Percentiles rank a stretch among this genome's conserved stretches.
These are phyloP conservation scores for Arctocebus calabarensis DNA, from an alignment of 2,797 vertebrate species.

Conservation along the genomic window DNA sequence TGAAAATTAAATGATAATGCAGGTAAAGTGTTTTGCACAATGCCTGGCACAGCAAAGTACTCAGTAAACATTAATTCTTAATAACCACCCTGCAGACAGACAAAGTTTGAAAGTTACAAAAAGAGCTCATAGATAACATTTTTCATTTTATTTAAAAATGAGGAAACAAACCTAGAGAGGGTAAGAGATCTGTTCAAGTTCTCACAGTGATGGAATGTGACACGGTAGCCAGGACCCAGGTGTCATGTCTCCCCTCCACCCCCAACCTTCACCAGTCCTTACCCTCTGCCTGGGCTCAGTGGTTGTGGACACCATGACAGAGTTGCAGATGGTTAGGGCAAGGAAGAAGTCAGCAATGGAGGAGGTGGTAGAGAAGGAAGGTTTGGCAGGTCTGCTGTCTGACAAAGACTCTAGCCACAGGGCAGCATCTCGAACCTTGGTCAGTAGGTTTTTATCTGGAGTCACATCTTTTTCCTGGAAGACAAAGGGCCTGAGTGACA, in stretches of 20 bases:
- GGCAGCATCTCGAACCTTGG: constrained; percentile 88
- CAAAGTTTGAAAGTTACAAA: neutral
- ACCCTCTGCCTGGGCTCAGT: constrained; percentile 94
- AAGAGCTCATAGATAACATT: neutral
- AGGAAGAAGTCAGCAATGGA: constrained; percentile 96
- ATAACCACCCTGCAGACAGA: neutral
- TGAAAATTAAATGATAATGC: constrained; percentile 15
- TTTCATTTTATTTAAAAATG: neutral
- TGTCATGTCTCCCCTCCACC: rapidly evolving
- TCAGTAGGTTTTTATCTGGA: constrained; percentile 93
- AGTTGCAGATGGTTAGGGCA: constrained; percentile 97
- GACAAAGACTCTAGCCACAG: constrained; percentile 85
- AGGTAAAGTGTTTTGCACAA: neutral
- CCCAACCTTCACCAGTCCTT: constrained; percentile 72
- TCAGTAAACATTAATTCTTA: constrained; percentile 22
- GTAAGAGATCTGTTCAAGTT: neutral
- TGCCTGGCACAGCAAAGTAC: neutral
- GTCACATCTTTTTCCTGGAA: constrained; percentile 96
- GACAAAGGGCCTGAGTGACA: constrained; percentile 70
- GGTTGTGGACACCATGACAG: constrained; percentile 96
- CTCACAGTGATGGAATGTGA: neutral
- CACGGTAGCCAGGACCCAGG: neutral
- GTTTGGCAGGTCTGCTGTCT: constrained; percentile 52
- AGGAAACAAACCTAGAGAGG: neutral
- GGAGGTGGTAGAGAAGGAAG: constrained; percentile 81